phyloP scores from a whole-genome alignment of 2,113 vertebrate species.

The Centropus unirufus region DNA sequence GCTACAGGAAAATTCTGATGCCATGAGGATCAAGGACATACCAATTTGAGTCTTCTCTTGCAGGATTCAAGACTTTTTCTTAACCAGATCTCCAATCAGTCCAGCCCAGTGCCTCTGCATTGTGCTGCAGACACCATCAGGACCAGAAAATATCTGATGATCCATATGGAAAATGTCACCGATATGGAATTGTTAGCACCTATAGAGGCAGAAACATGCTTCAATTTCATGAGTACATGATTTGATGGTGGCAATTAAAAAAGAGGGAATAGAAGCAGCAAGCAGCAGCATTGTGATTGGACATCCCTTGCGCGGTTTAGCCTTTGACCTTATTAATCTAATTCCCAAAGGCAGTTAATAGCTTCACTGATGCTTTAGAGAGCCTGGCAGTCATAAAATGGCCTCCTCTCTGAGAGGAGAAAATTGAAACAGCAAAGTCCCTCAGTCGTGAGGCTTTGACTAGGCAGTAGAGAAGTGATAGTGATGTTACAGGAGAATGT shows the following conservation, averaged over 20 bases:
- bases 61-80: not conserved
- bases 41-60: not conserved
- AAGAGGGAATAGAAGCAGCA: not conserved
- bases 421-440: not conserved
- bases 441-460: accelerated
- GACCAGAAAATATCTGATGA: not conserved
- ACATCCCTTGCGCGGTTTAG: too few species aligned
- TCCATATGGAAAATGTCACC: not conserved
- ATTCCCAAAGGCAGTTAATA: not conserved
- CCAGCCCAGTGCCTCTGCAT: not conserved
- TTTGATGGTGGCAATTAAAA: not conserved
- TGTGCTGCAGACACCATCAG: not conserved
- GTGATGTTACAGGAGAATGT: accelerated
- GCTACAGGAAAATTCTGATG: not conserved
- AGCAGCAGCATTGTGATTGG: not conserved
- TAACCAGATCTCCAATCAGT: not conserved
- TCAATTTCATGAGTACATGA: accelerated
- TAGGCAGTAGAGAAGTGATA: accelerated
- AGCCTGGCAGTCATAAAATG: not conserved
- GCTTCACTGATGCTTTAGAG: not conserved
- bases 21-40: not conserved
- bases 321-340: not conserved
- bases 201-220: not conserved
- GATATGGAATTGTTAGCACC: accelerated
- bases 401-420: not conserved